Conservation (phyloP, 2,888 invertebrate species). For the Eurytoma adleriae region DNA sequence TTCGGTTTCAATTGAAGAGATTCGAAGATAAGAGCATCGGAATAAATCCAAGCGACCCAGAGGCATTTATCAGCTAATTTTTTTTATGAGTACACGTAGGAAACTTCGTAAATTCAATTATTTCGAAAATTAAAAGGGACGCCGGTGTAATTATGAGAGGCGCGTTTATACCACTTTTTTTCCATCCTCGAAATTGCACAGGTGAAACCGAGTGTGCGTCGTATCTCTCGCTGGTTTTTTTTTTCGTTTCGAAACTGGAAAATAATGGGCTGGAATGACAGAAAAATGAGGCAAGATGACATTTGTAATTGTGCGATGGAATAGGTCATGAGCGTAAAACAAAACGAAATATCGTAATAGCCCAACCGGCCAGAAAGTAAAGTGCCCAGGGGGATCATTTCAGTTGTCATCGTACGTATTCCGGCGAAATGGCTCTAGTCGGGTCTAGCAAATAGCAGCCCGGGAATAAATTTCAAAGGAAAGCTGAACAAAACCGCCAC, state of each 20-base stretch:
- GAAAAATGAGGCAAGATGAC: too few species aligned
- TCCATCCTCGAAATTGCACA: too few species aligned
- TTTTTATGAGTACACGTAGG: too few species aligned
- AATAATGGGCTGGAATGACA: too few species aligned
- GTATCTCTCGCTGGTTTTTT: too few species aligned
- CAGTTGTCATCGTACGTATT: constrained; percentile 17
- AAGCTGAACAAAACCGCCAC: too few species aligned
- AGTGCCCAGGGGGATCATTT: constrained; percentile 15
- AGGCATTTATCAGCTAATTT: not conserved
- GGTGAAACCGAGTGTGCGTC: too few species aligned
- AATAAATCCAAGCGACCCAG: not conserved
- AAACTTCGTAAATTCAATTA: too few species aligned
- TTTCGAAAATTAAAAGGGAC: too few species aligned
- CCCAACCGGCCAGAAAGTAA: constrained; percentile 4
- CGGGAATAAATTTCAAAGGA: constrained; percentile 3
- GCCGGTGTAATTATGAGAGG: too few species aligned
- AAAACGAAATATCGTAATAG: not conserved
- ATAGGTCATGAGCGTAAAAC: not conserved
- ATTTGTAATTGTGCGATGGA: not conserved
- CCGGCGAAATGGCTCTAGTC: constrained; percentile 4
- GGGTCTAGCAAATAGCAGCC: not conserved
- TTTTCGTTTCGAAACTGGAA: too few species aligned
- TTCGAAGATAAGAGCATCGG: constrained; percentile 6
- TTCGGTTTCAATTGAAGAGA: constrained; percentile 3
- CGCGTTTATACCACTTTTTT: too few species aligned